phyloP scores from a whole-genome alignment of 2,888 invertebrate species.

The Epirrhoe tristata region DNA sequence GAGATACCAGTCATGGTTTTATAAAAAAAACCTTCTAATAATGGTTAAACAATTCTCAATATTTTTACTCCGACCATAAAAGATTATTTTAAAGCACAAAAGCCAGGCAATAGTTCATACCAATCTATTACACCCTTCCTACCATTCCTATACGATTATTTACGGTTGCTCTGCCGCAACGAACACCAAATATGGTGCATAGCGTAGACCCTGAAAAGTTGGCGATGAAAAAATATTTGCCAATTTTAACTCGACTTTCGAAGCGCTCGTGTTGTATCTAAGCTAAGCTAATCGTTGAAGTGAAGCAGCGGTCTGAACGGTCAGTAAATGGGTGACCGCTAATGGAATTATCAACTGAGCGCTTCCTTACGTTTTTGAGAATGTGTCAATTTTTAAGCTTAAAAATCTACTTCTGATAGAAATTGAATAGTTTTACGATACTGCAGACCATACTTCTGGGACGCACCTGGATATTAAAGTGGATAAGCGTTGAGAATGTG shows the following conservation, averaged over 20 bases:
- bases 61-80: background rate
- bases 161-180: constrained; percentile 22
- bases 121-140: constrained; percentile 25
- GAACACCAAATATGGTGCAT: constrained; percentile 25
- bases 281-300: too few species aligned
- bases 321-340: too few species aligned
- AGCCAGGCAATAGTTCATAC: constrained; percentile 12
- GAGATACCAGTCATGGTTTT: background rate
- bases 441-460: background rate
- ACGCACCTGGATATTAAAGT: constrained; percentile 7
- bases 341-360: too few species aligned
- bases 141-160: constrained; percentile 22
- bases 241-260: background rate
- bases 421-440: background rate
- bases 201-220: constrained; percentile 17
- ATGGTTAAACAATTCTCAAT: background rate
- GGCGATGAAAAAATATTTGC: background rate
- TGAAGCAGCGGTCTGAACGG: too few species aligned
- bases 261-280: too few species aligned
- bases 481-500: background rate
- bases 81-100: constrained; percentile 15
- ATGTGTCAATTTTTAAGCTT: too few species aligned
- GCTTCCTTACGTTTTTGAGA: too few species aligned
- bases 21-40: too few species aligned
- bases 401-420: background rate